phyloP scores from a whole-genome alignment of 2,797 vertebrate genomes.

The Iguana delicatissima region DNA sequence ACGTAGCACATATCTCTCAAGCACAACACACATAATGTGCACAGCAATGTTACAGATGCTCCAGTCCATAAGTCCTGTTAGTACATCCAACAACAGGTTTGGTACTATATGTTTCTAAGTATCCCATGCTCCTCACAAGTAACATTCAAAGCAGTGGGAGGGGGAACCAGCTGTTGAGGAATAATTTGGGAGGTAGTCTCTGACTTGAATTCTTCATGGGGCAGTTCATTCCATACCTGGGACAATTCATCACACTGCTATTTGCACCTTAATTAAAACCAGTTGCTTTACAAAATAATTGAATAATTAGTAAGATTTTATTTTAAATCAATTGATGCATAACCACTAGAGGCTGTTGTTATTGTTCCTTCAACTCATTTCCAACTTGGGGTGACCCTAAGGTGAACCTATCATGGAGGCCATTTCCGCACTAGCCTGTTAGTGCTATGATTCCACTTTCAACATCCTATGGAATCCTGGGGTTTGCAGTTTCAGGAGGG shows the following conservation, averaged over 20 bases:
- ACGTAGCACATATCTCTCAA: neutral
- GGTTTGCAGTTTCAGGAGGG: too few relatives aligned
- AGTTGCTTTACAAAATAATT: slow-evolving; percentile 19
- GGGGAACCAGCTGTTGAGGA: neutral
- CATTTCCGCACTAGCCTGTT: too few relatives aligned
- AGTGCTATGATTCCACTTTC: too few relatives aligned
- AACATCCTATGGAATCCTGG: too few relatives aligned
- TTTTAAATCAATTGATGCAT: neutral
- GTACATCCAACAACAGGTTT: neutral
- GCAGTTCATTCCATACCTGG: neutral
- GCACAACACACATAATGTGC: neutral
- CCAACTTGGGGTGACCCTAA: too few relatives aligned
- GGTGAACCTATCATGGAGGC: too few relatives aligned
- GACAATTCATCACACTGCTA: neutral
- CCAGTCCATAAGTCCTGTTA: neutral
- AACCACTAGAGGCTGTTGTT: too few relatives aligned
- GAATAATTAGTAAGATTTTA: slow-evolving; percentile 34
- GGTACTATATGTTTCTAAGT: neutral
- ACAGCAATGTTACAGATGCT: neutral
- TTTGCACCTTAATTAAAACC: neutral
- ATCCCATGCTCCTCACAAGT: neutral
- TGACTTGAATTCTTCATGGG: neutral
- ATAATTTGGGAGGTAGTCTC: neutral
- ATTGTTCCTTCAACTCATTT: too few relatives aligned
- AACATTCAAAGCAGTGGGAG: too few relatives aligned